A percentile compares a stretch with the other conserved stretches of the same genome.
Conservation (phyloP, 2,113 vertebrate genomes). For the Garra rufa region DNA sequence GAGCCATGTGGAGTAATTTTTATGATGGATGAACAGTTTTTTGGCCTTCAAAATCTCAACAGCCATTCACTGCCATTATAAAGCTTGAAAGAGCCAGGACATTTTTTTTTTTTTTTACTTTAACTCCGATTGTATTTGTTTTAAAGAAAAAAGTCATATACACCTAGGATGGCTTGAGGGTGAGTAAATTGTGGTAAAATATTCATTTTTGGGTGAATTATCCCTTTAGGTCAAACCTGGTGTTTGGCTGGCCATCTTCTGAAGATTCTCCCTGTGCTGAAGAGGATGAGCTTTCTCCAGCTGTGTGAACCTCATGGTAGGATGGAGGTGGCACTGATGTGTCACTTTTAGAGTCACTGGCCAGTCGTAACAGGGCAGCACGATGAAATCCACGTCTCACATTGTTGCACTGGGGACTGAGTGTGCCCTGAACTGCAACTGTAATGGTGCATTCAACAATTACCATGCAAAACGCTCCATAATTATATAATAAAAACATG, state of each 20-base stretch:
- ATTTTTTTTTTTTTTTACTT: no score
- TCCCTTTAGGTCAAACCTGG: conserved; percentile 63
- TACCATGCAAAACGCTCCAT: neutral
- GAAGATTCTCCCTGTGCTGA: conserved; percentile 47
- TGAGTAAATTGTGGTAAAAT: neutral
- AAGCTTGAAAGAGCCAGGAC: no score
- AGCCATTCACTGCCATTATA: no score
- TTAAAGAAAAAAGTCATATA: no score
- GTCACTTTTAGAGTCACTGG: conserved; percentile 70
- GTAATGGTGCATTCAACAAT: neutral
- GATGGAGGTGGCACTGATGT: conserved; percentile 52
- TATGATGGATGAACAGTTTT: no score
- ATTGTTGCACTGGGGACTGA: conserved; percentile 45
- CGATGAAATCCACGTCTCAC: conserved; percentile 64
- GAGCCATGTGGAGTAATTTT: no score
- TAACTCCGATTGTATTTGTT: no score
- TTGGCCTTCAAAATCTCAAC: no score
- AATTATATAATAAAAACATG: neutral
- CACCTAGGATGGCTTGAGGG: no score
- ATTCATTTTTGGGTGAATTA: neutral
- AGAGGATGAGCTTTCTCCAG: conserved; percentile 53
- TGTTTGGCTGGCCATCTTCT: conserved; percentile 61
- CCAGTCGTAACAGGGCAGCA: conserved; percentile 61
- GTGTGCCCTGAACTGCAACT: conserved; percentile 60
- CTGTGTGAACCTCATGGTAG: conserved; percentile 61